phyloP scores from a whole-genome alignment of 2,888 invertebrate genomes.

The Aphrophora alni region DNA sequence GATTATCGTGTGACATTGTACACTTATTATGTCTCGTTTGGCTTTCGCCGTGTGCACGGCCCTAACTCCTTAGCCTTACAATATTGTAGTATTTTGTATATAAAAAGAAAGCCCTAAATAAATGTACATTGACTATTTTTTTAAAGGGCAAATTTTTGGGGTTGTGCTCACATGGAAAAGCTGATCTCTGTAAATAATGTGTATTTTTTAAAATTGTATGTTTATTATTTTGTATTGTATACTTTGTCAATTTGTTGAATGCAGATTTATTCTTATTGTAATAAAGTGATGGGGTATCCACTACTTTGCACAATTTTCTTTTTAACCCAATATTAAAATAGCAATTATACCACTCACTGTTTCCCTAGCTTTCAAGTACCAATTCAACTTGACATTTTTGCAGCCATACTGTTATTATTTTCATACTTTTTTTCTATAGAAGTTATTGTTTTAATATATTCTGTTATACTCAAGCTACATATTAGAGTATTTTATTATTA shows the following conservation, averaged over 20 bases:
- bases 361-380: too few species aligned
- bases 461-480: too few species aligned
- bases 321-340: too few species aligned
- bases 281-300: slow-evolving; percentile 39
- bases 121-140: slow-evolving; percentile 43
- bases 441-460: too few species aligned
- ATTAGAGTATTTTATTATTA: too few species aligned
- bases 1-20: neutral
- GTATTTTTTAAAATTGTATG: slow-evolving; percentile 45
- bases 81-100: slow-evolving; percentile 43
- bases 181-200: slow-evolving; percentile 50
- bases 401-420: too few species aligned
- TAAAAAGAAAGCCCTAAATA: slow-evolving; percentile 33
- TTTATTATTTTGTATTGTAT: slow-evolving; percentile 43
- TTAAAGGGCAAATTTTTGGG: slow-evolving; percentile 37
- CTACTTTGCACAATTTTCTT: neutral
- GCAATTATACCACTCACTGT: too few species aligned
- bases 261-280: slow-evolving; percentile 35
- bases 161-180: slow-evolving; percentile 32
- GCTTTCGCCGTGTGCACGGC: neutral
- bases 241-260: slow-evolving; percentile 35
- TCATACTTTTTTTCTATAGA: too few species aligned
- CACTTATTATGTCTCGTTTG: neutral
- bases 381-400: too few species aligned
- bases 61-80: slow-evolving; percentile 25